Conservation (phyloP, 1,140 invertebrate species). For the Ooceraea biroi region DNA sequence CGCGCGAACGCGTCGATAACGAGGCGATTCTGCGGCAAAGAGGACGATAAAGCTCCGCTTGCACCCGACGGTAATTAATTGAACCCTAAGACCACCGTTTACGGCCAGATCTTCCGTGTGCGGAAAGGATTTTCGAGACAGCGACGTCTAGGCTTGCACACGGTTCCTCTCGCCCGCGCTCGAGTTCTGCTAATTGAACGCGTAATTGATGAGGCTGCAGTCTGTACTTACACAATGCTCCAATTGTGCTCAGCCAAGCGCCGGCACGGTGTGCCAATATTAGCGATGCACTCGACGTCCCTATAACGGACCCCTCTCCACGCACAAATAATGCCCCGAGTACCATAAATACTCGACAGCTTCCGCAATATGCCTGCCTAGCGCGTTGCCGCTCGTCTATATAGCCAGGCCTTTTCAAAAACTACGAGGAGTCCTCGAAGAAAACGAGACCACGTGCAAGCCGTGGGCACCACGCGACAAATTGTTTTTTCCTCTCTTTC, state of each 20-base stretch:
- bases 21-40: conserved; percentile 51
- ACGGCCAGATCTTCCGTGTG: conserved; percentile 43
- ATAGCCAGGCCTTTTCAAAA: conserved; percentile 60
- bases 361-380: conserved; percentile 78
- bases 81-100: conserved; percentile 43
- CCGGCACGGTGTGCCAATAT: conserved; percentile 79
- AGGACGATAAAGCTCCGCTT: conserved; percentile 53
- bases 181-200: conserved; percentile 79
- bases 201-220: conserved; percentile 82
- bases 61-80: conserved; percentile 59
- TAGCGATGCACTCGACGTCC: conserved; percentile 82
- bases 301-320: conserved; percentile 76
- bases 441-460: conserved; percentile 15
- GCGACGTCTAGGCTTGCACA: conserved; percentile 45
- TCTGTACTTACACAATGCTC: conserved; percentile 82
- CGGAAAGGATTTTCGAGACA: conserved; percentile 62
- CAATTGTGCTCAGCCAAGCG: conserved; percentile 81
- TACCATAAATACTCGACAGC: conserved; percentile 81
- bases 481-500: conserved; percentile 36
- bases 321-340: conserved; percentile 81
- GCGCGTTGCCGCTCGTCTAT: conserved; percentile 10
- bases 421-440: conserved; percentile 41
- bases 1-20: conserved; percentile 50
- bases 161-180: conserved; percentile 27
- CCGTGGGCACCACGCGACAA: conserved; percentile 5